Evolutionary conservation across 1,140 invertebrate genomes (phyloP).

Genomic region (Aradophagus sp.): DNA sequence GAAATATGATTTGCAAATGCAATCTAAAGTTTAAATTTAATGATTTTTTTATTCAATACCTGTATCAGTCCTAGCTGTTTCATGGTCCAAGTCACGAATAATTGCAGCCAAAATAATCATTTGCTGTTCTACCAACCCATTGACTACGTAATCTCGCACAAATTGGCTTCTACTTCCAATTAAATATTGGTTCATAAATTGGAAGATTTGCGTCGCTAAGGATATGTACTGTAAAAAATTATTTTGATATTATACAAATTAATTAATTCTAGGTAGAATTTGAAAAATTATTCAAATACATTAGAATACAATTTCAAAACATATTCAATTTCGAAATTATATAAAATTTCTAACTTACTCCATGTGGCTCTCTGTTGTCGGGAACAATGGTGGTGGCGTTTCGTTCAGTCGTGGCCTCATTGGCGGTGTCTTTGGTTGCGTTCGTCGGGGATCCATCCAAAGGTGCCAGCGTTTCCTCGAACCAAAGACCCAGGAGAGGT

Average conservation of each 20-base stretch:
- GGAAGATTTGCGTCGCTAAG: constrained; percentile 86
- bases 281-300: too few relatives aligned
- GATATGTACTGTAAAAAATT: constrained; percentile 81
- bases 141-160: constrained; percentile 76
- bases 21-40: not conserved
- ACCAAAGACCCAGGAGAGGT: constrained; percentile 92
- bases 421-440: constrained; percentile 76
- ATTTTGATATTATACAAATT: constrained; percentile 40
- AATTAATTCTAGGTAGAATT: constrained; percentile 14
- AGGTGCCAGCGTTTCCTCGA: constrained; percentile 91
- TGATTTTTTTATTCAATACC: constrained; percentile 70
- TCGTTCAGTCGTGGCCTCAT: constrained; percentile 74
- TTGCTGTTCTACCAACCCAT: constrained; percentile 83
- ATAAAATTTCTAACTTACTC: constrained; percentile 77
- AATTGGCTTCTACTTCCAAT: constrained; percentile 79
- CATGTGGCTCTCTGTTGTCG: constrained; percentile 92
- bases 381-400: constrained; percentile 81
- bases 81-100: constrained; percentile 89
- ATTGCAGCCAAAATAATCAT: constrained; percentile 88
- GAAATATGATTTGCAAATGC: constrained; percentile 1
- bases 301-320: too few relatives aligned
- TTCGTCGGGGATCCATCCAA: constrained; percentile 77
- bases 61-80: constrained; percentile 86
- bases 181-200: constrained; percentile 82
- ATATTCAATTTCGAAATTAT: too few relatives aligned